These are phyloP conservation scores for Pungitius pungitius DNA, from an alignment of 2,113 vertebrate species.

Conservation along the genomic window DNA sequence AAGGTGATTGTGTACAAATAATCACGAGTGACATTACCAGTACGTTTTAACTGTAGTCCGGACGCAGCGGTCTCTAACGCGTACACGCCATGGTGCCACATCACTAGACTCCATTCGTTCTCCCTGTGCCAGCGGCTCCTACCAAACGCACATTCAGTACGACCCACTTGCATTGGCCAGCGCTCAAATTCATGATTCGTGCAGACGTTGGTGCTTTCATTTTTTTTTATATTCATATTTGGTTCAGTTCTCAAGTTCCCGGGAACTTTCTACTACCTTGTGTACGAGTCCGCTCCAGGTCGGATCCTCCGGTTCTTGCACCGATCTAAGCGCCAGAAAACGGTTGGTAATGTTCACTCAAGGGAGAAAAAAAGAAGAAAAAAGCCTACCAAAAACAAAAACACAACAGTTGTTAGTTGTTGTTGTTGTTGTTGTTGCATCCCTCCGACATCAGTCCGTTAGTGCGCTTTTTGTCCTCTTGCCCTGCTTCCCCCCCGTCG, in stretches of 20 bases:
- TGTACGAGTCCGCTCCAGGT: conserved; percentile 50
- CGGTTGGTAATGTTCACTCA: conserved; percentile 59
- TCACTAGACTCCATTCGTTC: conserved; percentile 42
- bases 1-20: conserved; percentile 70
- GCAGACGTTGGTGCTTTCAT: conserved; percentile 46
- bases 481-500: conserved; percentile 74
- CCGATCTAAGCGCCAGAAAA: conserved; percentile 73
- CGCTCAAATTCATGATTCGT: conserved; percentile 53
- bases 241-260: conserved; percentile 67
- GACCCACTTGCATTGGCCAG: conserved; percentile 33
- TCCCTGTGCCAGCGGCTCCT: conserved; percentile 42
- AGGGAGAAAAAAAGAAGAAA: not conserved
- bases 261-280: conserved; percentile 60
- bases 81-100: conserved; percentile 26
- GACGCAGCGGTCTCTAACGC: conserved; percentile 42
- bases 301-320: conserved; percentile 32
- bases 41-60: conserved; percentile 66
- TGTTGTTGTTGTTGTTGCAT: conserved; percentile 22
- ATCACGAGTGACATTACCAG: conserved; percentile 56
- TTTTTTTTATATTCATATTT: conserved; percentile 69
- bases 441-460: conserved; percentile 71
- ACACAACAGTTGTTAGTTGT: conserved; percentile 16
- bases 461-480: conserved; percentile 82
- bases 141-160: conserved; percentile 52
- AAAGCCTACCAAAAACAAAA: not conserved